Evolutionary conservation across 1,140 invertebrate species (phyloP).

Genomic region (Phenacoccus solenopsis): DNA sequence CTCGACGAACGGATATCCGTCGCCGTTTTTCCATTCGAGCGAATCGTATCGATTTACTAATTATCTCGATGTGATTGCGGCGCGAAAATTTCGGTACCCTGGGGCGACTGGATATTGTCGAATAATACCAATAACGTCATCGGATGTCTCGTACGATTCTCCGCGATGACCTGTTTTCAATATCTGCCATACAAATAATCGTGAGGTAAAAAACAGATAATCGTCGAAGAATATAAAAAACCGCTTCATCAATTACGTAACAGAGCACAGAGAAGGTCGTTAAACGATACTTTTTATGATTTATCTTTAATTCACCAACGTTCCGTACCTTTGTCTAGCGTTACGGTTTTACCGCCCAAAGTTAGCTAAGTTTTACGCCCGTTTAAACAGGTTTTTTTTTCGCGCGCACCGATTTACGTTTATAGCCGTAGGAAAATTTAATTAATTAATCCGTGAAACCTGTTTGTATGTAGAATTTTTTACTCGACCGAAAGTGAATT

Average conservation of each 20-base stretch:
- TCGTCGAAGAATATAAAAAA: not conserved
- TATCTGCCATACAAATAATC: not conserved
- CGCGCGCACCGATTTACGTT: not conserved
- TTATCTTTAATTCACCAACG: too few relatives aligned
- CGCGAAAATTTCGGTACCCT: too few relatives aligned
- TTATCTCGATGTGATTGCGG: not conserved
- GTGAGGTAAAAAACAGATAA: not conserved
- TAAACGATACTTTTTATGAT: not conserved
- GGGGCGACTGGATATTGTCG: not conserved
- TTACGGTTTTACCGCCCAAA: not conserved
- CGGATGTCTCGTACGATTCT: not conserved
- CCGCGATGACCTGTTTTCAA: not conserved
- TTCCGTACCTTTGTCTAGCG: not conserved
- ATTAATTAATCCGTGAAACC: not conserved
- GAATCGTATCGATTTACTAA: not conserved
- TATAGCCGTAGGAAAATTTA: not conserved
- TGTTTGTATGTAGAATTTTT: not conserved
- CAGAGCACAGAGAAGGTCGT: not conserved
- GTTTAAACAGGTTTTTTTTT: constrained; percentile 2
- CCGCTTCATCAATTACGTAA: not conserved
- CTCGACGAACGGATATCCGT: too few relatives aligned
- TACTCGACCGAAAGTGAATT: not conserved
- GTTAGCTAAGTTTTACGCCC: not conserved
- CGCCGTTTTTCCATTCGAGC: too few relatives aligned
- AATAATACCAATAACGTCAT: not conserved